These are phyloP conservation scores for Meloidogyne hapla DNA, from an alignment of 1,140 invertebrate species.

Conservation along the genomic window DNA sequence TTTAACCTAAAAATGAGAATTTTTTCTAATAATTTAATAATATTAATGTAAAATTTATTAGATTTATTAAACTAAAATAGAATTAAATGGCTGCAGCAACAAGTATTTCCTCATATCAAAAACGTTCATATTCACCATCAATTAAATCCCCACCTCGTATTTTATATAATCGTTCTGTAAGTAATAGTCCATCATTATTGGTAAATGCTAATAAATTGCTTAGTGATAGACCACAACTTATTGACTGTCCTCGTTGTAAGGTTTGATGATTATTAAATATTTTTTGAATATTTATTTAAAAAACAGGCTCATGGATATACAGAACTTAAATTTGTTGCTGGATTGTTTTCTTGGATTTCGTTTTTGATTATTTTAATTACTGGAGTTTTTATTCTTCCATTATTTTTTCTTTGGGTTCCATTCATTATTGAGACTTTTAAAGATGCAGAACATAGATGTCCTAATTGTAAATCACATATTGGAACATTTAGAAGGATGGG, in stretches of 20 bases:
- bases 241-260: constrained; percentile 50
- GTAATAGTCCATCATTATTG: constrained; percentile 51
- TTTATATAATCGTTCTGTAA: constrained; percentile 1
- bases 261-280: constrained; percentile 9
- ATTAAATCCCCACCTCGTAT: not conserved
- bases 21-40: no score
- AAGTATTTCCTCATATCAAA: not conserved
- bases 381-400: constrained; percentile 50
- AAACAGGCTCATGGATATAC: constrained; percentile 51
- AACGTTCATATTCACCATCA: not conserved
- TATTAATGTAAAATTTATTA: no score
- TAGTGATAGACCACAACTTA: constrained; percentile 53
- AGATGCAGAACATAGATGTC: constrained; percentile 55
- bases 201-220: constrained; percentile 60
- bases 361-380: constrained; percentile 53
- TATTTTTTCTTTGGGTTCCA: constrained; percentile 60
- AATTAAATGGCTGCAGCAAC: no score
- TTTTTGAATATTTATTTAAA: constrained; percentile 21
- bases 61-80: no score
- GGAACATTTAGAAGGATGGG: constrained; percentile 55
- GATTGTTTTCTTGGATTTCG: constrained; percentile 38
- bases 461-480: constrained; percentile 54
- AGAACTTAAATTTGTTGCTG: constrained; percentile 38
- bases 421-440: constrained; percentile 59
- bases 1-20: no score